A percentile compares a stretch with the other conserved stretches of the same genome.
phyloP scores from a whole-genome alignment of 2,797 vertebrate genomes.

The Cyprinodon diabolis region DNA sequence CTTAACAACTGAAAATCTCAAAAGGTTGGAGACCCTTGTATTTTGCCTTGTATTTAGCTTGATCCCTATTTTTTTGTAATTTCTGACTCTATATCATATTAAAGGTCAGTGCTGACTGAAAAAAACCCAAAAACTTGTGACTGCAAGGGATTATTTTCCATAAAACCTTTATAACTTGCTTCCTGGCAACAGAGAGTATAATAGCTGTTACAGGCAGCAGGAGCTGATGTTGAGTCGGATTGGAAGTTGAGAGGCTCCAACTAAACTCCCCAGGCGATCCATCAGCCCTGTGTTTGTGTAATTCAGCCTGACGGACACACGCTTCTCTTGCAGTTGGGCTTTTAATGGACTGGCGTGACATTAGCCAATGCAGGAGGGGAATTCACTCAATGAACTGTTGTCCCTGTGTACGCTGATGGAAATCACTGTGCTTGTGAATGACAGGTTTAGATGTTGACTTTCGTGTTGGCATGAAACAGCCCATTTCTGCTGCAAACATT shows the following conservation, averaged over 20 bases:
- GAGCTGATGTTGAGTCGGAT: slow-evolving; percentile 27
- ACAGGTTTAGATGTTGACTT: slow-evolving; percentile 17
- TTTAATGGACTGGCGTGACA: slow-evolving; percentile 71
- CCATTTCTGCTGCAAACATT: slow-evolving; percentile 23
- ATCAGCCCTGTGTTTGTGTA: slow-evolving; percentile 67
- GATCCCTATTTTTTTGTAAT: too few relatives aligned
- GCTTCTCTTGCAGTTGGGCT: slow-evolving; percentile 49
- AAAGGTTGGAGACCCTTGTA: too few relatives aligned
- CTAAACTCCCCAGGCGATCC: slow-evolving; percentile 57
- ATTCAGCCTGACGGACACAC: slow-evolving; percentile 68
- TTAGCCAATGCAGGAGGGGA: slow-evolving; percentile 40
- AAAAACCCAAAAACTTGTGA: too few relatives aligned
- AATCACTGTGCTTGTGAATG: slow-evolving; percentile 39
- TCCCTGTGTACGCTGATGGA: slow-evolving; percentile 31
- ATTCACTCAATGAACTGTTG: slow-evolving; percentile 47
- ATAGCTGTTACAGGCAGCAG: slow-evolving; percentile 28
- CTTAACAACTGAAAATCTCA: too few relatives aligned
- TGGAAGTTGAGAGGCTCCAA: slow-evolving; percentile 38
- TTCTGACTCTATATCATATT: too few relatives aligned
- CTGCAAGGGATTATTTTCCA: not conserved
- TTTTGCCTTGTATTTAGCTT: too few relatives aligned
- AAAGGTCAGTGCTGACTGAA: too few relatives aligned
- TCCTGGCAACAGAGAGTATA: slow-evolving; percentile 3
- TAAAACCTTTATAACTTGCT: not conserved
- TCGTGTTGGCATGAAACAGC: slow-evolving; percentile 4